Evolutionary conservation across 2,113 vertebrate species (phyloP).

Genomic region (Planiliza haematocheilus): DNA sequence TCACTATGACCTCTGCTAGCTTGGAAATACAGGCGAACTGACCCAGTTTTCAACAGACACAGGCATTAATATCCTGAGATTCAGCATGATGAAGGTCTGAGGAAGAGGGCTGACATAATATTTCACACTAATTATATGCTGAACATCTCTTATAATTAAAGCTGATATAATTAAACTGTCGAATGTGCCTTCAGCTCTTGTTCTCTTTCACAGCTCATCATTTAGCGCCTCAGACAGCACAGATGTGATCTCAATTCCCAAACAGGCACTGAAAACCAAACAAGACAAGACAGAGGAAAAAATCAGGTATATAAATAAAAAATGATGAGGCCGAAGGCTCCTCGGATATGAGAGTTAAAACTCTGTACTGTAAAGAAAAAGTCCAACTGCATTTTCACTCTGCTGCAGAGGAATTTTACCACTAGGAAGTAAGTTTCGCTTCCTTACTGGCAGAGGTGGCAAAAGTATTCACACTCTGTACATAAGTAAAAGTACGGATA

Average conservation of each 20-base stretch:
- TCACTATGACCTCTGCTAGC: conserved; percentile 45
- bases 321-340: conserved; percentile 1
- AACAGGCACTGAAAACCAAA: conserved; percentile 31
- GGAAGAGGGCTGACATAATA: conserved; percentile 26
- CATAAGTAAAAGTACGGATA: too few species aligned
- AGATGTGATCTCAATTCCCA: conserved; percentile 42
- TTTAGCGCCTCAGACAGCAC: conserved; percentile 38
- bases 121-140: conserved; percentile 53
- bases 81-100: conserved; percentile 26
- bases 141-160: conserved; percentile 44
- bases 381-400: background rate
- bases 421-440: background rate
- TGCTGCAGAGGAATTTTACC: background rate
- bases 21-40: conserved; percentile 47
- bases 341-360: conserved; percentile 3
- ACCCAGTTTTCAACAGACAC: conserved; percentile 40
- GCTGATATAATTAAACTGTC: conserved; percentile 63
- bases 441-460: too few species aligned
- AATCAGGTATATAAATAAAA: conserved; percentile 35
- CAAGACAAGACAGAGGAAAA: background rate
- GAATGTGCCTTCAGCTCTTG: conserved; percentile 36
- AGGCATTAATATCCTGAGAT: conserved; percentile 44
- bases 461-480: too few species aligned
- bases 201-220: conserved; percentile 42
- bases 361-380: conserved; percentile 28